A percentile compares a stretch with the other conserved stretches of the same genome.
Conservation (phyloP, 2,888 invertebrate genomes). For the Myathropa florea region DNA sequence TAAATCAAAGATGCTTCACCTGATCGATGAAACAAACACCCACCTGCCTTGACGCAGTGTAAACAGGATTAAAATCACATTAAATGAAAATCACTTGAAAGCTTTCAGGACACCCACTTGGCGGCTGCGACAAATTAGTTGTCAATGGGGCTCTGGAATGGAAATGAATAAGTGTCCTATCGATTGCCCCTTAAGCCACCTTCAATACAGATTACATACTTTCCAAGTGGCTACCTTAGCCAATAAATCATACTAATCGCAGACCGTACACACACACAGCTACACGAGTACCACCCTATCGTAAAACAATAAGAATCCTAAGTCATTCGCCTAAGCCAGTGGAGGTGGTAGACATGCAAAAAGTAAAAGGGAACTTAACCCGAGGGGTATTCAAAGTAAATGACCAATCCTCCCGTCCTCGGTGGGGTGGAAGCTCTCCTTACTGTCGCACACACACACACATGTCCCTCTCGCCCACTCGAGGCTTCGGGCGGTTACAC, state of each 20-base stretch:
- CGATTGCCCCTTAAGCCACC: slow-evolving; percentile 19
- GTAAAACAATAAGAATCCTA: slow-evolving; percentile 18
- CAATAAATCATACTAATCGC: slow-evolving; percentile 61
- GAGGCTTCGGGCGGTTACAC: slow-evolving; percentile 14
- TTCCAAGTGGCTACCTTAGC: slow-evolving; percentile 22
- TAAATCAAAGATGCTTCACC: not conserved
- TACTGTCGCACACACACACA: not conserved
- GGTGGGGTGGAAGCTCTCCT: too few relatives aligned
- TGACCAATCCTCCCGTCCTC: slow-evolving; percentile 21
- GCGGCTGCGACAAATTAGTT: slow-evolving; percentile 20
- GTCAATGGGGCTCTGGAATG: slow-evolving; percentile 4
- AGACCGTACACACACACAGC: slow-evolving; percentile 13
- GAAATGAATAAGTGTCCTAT: slow-evolving; percentile 11
- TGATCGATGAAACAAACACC: not conserved
- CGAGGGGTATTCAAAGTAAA: slow-evolving; percentile 45
- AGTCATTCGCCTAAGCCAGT: not conserved
- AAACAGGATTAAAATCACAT: slow-evolving; percentile 40
- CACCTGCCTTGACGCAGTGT: not conserved
- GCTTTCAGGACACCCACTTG: not conserved
- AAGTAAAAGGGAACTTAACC: not conserved
- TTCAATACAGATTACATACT: slow-evolving; percentile 16
- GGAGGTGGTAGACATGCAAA: not conserved
- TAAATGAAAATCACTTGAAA: slow-evolving; percentile 37
- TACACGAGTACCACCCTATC: not conserved
- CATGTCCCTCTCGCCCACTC: not conserved